Base-by-base conservation (phyloP, 2,113 vertebrate species). In the Zosterops borbonicus region DNA sequence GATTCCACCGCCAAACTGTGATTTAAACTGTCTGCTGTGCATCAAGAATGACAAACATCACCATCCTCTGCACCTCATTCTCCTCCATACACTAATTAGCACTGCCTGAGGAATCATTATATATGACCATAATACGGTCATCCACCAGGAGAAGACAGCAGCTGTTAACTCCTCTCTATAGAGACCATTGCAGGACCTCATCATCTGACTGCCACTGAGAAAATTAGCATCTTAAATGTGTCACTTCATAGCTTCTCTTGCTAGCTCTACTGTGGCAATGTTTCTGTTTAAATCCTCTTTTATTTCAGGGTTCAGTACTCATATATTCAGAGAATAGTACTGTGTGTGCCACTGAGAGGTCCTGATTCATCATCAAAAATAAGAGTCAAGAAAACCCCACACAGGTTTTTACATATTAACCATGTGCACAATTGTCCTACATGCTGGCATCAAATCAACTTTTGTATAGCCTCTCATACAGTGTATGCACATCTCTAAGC, bases 131-230 rank as follows among this genome's bases (percentile, higher is more conserved):
- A 75, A 95, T 88, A 49, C 17, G 29, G 21, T 85, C 19, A 1
- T 74, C 47, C 78, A 97, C 78, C 56, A 85, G 67, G 37, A 89
- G 75, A 89, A 91, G 56, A 74, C 29, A 37, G 53, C 69, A 96
- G 95, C 62, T 97, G 93, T 69, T 93, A 89, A 50, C 13, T 88
- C 63, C 37, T 14, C 52, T 81, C 69, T 53, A 49, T 35, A 82
- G 76, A 87, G 47, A 93, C 28, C 50, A 64, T 80, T 96, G 59
- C 62, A 92, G 58, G 23, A 42, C 63, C 81, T 59, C 68, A 70
- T 65, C 74, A 55, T 87, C 73, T 3, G 13, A 71, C 52, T 87
- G 85, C 56, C 20, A 52, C 47, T 37, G 33, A 63, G 74, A 89
- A 95, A 94, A 96, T 71, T 46, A 78, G 44, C 49, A 71, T 82